Evolutionary conservation across 2,113 vertebrate genomes (phyloP), one percentile per base, ranked within the genome.

Genomic region (Carlito syrichta): DNA sequence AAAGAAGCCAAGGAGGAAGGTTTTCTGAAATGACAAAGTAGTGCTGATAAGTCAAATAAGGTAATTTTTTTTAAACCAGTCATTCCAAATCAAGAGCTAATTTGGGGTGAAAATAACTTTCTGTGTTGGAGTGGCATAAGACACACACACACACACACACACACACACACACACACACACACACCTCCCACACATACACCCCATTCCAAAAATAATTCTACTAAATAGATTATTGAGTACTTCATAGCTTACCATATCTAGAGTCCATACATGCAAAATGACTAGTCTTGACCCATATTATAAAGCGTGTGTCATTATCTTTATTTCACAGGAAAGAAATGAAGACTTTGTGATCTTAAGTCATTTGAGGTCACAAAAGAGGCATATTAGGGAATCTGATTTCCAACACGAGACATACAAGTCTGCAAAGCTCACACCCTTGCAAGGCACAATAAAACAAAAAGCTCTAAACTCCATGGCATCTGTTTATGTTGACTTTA

Each of bases 401-500:
- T 94, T 77, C 23, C 62, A 86, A 83, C 3, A 6, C 30, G 56
- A 90, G 9, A 6, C 11, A 5, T 52, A 8, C 1, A 66, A 14
- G 40, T n/a, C 9, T 7, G 4, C 5, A 22, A 30, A 16, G 4
- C 13, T 22, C 62, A 63, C 16, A 9, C 9, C 35, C 52, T 30
- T 50, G 32, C 17, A 38, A 3, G 48, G 3, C 8, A 25, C 43
- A 45, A 17, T n/a, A 63, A 66, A 1, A 25, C n/a, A n/a, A 56
- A 91, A 83, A 40, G 1, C 23, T 50, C 20, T 19, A 66, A n/a
- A 52, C 12, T 38, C 35, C 48, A 0, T 54, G 12, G 7, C 12
- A 63, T 54, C 35, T 93, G 32, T 3, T 50, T 68, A 16, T 35
- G 2, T 89, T 89, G 76, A 92, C 38, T 86, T 88, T 56, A 93